Percentiles rank a stretch among this genome's conserved stretches.
Evolutionary conservation across 2,888 invertebrate genomes (phyloP).

Genomic region (Ophioninae sp.): DNA sequence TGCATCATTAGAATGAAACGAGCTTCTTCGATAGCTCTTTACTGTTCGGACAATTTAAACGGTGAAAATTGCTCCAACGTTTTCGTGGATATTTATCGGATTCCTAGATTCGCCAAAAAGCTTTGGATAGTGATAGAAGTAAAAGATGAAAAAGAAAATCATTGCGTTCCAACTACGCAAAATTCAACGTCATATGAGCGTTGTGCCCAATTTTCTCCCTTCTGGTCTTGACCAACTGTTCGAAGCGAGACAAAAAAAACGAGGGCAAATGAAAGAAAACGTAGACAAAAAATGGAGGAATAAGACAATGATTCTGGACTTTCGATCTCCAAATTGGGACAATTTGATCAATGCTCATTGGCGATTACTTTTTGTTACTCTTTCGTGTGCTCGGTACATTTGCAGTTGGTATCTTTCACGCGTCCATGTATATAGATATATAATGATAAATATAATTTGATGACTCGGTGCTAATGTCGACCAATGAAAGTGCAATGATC

Average conservation of each 20-base stretch:
- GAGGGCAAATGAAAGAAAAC: background rate
- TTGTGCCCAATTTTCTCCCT: too few species aligned
- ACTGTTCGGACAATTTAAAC: too few species aligned
- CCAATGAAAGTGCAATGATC: background rate
- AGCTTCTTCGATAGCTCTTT: too few species aligned
- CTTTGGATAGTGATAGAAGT: too few species aligned
- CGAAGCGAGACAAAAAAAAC: background rate
- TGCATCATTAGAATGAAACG: too few species aligned
- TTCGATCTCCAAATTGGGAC: background rate
- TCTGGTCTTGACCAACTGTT: too few species aligned
- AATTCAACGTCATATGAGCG: too few species aligned
- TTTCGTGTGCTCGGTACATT: background rate
- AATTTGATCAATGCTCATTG: background rate
- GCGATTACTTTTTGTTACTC: background rate
- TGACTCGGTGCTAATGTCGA: background rate
- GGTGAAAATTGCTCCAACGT: too few species aligned
- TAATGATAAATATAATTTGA: background rate
- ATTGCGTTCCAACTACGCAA: too few species aligned
- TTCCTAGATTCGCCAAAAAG: too few species aligned
- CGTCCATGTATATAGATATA: slow-evolving; percentile 24
- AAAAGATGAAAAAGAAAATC: too few species aligned
- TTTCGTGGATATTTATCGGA: too few species aligned
- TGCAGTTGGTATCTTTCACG: background rate
- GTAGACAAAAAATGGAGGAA: background rate
- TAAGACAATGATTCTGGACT: background rate